Percentiles rank a stretch among this genome's conserved stretches.
These are phyloP conservation scores for Zaprionus bogoriensis DNA, from an alignment of 2,888 invertebrate genomes.

Conservation along the genomic window DNA sequence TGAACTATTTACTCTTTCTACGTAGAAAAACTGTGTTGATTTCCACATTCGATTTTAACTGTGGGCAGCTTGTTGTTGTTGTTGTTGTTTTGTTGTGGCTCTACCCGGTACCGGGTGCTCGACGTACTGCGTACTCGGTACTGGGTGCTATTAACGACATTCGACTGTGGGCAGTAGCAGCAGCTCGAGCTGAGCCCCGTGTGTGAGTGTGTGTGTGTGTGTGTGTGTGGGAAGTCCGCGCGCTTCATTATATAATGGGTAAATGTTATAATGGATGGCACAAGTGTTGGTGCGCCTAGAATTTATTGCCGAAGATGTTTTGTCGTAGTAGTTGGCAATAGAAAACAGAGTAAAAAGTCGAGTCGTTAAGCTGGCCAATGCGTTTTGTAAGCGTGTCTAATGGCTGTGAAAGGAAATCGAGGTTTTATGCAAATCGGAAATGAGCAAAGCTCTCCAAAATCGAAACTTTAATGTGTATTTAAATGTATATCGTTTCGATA, in stretches of 20 bases:
- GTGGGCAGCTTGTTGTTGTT: constrained; percentile 56
- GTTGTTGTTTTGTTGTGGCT: constrained; percentile 15
- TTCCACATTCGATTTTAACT: constrained; percentile 58
- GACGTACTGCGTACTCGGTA: constrained; percentile 29
- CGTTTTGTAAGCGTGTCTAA: background rate
- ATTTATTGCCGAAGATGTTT: constrained; percentile 57
- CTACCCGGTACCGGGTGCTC: constrained; percentile 31
- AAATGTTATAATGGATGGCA: constrained; percentile 36
- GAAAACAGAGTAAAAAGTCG: background rate
- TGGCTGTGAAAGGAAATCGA: background rate
- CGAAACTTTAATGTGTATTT: background rate
- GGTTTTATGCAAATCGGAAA: background rate
- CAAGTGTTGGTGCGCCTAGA: constrained; percentile 53
- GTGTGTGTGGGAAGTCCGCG: constrained; percentile 57
- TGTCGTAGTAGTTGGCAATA: constrained; percentile 16
- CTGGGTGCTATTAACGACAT: constrained; percentile 11
- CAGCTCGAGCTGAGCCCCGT: constrained; percentile 23
- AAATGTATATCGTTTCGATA: background rate
- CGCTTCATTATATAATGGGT: constrained; percentile 67
- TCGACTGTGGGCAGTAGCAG: constrained; percentile 44
- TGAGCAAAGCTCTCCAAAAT: background rate
- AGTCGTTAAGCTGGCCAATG: constrained; percentile 18
- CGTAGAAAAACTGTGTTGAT: constrained; percentile 33
- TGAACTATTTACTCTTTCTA: constrained; percentile 14
- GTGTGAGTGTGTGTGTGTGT: background rate